Evolutionary conservation across 2,888 invertebrate genomes (phyloP).

Genomic region (Heteromyza rotundicornis): DNA sequence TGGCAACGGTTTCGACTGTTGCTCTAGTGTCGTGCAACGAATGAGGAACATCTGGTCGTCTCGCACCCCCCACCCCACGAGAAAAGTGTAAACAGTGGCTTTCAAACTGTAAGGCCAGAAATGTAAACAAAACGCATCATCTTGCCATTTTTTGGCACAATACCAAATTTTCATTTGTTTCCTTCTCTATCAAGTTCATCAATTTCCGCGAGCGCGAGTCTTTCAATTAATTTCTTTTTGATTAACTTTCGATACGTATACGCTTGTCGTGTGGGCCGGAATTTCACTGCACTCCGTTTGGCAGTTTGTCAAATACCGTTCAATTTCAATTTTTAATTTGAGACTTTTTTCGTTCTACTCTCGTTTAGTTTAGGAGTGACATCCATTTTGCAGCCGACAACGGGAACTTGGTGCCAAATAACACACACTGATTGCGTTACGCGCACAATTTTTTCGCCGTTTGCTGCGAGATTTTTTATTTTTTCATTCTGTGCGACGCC

Average conservation of each 20-base stretch:
- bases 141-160: not conserved
- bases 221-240: no score
- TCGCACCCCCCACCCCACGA: no score
- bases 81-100: conserved; percentile 20
- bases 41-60: no score
- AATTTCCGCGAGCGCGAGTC: no score
- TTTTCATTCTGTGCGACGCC: not conserved
- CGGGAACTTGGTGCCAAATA: conserved; percentile 24
- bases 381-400: conserved; percentile 25
- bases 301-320: not conserved
- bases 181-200: no score
- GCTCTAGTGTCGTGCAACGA: no score
- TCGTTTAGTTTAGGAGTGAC: not conserved
- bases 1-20: no score
- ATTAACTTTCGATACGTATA: no score
- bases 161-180: no score
- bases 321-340: not conserved
- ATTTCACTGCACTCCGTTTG: no score
- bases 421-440: conserved; percentile 26
- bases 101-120: conserved; percentile 29
- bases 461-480: not conserved
- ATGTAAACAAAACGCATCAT: not conserved
- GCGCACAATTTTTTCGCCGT: conserved; percentile 1
- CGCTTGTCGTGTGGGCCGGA: not conserved
- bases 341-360: not conserved